Evolutionary conservation across 2,113 vertebrate species (phyloP).

Genomic region (Thymallus thymallus): DNA sequence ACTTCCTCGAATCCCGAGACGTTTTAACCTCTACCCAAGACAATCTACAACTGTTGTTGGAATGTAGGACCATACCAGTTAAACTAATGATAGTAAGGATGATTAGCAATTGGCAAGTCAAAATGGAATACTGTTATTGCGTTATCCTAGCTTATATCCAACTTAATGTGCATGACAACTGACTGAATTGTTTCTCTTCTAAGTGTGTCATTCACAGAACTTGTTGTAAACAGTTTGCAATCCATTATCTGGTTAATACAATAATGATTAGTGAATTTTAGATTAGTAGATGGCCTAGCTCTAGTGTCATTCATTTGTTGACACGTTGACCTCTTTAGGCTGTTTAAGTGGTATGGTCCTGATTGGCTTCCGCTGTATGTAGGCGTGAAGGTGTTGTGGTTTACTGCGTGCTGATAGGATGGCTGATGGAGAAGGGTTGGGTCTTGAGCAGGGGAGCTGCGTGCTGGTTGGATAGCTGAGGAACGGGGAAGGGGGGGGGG

Average conservation of each 20-base stretch:
- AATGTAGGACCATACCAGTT: conserved; percentile 56
- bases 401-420: conserved; percentile 33
- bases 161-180: background rate
- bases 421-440: conserved; percentile 5
- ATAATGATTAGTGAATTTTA: background rate
- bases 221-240: too few species aligned
- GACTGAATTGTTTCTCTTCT: too few species aligned
- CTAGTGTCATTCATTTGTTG: too few species aligned
- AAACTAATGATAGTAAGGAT: background rate
- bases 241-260: background rate
- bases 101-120: background rate
- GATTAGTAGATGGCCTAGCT: background rate
- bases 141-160: background rate
- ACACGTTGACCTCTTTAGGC: background rate
- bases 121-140: too few species aligned
- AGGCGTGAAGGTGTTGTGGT: conserved; percentile 2
- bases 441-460: conserved; percentile 26
- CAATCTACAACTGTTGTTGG: background rate
- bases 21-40: too few species aligned
- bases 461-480: conserved; percentile 15
- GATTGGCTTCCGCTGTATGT: conserved; percentile 12
- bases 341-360: conserved; percentile 38
- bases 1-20: background rate
- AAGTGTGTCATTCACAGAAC: too few species aligned
- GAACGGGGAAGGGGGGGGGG: conserved; percentile 5